Percentiles rank a stretch among this genome's conserved stretches.
phyloP scores from a whole-genome alignment of 2,797 vertebrate genomes.

The Peromyscus nudipes region DNA sequence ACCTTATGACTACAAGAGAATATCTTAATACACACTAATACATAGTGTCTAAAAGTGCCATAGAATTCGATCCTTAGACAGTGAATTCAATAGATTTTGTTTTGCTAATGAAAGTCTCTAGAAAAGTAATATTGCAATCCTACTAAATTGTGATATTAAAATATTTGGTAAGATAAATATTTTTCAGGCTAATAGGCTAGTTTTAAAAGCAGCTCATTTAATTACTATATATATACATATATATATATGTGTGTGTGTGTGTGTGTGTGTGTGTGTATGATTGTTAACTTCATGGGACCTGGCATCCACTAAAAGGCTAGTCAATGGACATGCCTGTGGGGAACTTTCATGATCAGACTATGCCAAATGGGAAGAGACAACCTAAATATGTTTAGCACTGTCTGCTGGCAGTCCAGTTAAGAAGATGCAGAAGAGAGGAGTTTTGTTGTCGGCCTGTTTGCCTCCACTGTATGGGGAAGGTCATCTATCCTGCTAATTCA shows the following conservation, averaged over 20 bases:
- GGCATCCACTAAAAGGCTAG: background rate
- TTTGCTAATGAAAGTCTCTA: slow-evolving; percentile 40
- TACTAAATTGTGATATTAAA: background rate
- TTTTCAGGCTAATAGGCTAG: background rate
- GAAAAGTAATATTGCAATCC: background rate
- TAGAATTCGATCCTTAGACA: background rate
- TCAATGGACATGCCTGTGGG: background rate
- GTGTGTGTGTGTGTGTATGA: no score
- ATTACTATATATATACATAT: background rate
- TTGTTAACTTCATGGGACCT: background rate
- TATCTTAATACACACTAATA: background rate
- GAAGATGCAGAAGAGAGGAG: background rate
- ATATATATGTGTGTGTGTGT: no score
- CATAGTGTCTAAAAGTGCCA: background rate
- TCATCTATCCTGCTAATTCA: background rate
- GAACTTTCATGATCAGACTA: background rate
- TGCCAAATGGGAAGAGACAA: background rate
- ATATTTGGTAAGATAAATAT: background rate
- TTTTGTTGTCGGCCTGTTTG: background rate
- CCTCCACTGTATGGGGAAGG: no score
- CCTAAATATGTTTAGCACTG: background rate
- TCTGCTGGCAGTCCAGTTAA: background rate
- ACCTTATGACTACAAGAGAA: background rate
- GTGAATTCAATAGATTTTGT: background rate
- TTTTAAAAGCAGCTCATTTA: background rate